phyloP scores from a whole-genome alignment of 1,140 invertebrate genomes.

The Cotesia typhae region DNA sequence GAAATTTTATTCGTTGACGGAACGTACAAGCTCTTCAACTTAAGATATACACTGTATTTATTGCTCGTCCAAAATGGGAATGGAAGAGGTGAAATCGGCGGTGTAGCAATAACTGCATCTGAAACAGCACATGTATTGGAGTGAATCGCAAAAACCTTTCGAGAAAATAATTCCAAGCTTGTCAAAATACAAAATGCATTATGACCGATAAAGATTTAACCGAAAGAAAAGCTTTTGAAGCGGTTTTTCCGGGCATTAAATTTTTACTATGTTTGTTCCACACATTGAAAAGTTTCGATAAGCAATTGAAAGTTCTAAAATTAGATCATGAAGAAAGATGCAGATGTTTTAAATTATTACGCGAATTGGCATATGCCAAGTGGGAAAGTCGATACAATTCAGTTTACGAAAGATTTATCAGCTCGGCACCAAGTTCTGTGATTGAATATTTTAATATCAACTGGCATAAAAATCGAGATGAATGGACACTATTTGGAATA shows the following conservation, averaged over 20 bases:
- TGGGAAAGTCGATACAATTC: background rate
- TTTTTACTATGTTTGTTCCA: constrained; percentile 40
- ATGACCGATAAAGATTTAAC: constrained; percentile 25
- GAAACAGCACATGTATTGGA: background rate
- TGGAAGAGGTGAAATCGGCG: constrained; percentile 14
- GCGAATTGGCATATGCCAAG: background rate
- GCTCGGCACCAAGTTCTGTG: background rate
- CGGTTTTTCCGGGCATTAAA: constrained; percentile 21
- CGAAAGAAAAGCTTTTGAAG: constrained; percentile 22
- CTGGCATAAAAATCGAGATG: constrained; percentile 24
- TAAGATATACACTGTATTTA: background rate
- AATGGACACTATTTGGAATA: constrained; percentile 38
- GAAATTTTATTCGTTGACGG: constrained; percentile 9
- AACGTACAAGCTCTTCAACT: constrained; percentile 12
- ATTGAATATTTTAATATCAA: constrained; percentile 36
- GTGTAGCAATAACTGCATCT: constrained; percentile 9
- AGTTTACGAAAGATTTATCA: background rate
- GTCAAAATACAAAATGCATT: constrained; percentile 1
- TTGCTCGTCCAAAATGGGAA: background rate
- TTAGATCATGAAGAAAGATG: background rate
- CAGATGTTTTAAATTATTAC: background rate
- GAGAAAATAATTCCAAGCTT: background rate
- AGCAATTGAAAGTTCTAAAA: constrained; percentile 6
- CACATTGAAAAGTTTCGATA: constrained; percentile 27
- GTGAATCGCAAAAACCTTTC: constrained; percentile 21